phyloP scores from a whole-genome alignment of 2,113 vertebrate species.

The Buteo buteo region DNA sequence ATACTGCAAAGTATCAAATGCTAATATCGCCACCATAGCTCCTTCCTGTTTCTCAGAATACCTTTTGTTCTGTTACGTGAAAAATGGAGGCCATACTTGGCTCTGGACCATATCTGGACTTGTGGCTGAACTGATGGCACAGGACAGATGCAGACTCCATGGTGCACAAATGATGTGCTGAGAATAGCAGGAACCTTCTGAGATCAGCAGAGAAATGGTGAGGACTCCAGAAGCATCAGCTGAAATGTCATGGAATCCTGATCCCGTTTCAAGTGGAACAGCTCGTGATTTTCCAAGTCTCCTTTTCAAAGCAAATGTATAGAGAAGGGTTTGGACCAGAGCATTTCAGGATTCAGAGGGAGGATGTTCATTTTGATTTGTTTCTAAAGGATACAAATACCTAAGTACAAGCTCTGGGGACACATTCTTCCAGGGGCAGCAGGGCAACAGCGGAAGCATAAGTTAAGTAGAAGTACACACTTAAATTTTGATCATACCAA shows the following conservation, averaged over 20 bases:
- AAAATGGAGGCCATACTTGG: background rate
- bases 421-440: background rate
- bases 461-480: background rate
- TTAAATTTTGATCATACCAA: slow-evolving; percentile 12
- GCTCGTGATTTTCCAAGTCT: background rate
- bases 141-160: background rate
- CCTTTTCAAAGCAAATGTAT: background rate
- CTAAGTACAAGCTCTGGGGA: background rate
- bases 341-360: background rate
- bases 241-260: background rate
- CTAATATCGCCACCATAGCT: background rate
- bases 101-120: background rate
- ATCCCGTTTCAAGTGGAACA: background rate
- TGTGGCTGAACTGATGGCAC: background rate
- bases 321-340: background rate
- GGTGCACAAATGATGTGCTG: background rate
- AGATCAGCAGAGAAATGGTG: background rate
- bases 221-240: background rate
- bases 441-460: background rate
- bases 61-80: background rate
- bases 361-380: background rate
- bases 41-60: background rate
- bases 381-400: background rate
- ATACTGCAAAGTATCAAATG: background rate
- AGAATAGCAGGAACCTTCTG: background rate